phyloP scores from a whole-genome alignment of 2,888 invertebrate species.

The Synanthedon andrenaeformis region DNA sequence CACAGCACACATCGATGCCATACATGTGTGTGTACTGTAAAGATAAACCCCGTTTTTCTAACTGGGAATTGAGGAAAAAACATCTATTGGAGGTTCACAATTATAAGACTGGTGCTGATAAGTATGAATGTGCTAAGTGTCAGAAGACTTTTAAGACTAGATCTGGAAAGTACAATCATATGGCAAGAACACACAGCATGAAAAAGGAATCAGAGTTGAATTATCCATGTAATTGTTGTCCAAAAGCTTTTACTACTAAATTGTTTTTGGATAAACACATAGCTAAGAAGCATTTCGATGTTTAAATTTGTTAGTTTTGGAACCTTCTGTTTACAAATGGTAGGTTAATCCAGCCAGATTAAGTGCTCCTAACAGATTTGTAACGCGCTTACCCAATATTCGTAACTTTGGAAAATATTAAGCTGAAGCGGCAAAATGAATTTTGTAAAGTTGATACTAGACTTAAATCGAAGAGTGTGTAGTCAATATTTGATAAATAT shows the following conservation, averaged over 20 bases:
- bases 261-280: constrained; percentile 67
- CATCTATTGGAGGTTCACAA: constrained; percentile 58
- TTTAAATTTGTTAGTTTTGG: constrained; percentile 9
- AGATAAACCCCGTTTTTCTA: constrained; percentile 55
- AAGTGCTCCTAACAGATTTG: too few species aligned
- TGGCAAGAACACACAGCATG: constrained; percentile 51
- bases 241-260: constrained; percentile 65
- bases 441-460: not conserved
- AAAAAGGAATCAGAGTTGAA: constrained; percentile 56
- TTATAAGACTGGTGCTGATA: constrained; percentile 50
- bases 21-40: constrained; percentile 57
- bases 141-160: constrained; percentile 57
- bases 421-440: too few species aligned
- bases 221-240: constrained; percentile 61
- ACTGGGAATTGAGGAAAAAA: constrained; percentile 54
- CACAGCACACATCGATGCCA: constrained; percentile 51
- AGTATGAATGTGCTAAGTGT: constrained; percentile 53
- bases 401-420: too few species aligned
- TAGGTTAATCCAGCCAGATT: too few species aligned
- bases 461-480: too few species aligned
- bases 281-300: constrained; percentile 64
- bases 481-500: too few species aligned
- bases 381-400: too few species aligned
- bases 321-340: too few species aligned
- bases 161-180: constrained; percentile 60